These are phyloP conservation scores for Oncopodura yosiiana DNA, from an alignment of 1,140 invertebrate species.

Conservation along the genomic window DNA sequence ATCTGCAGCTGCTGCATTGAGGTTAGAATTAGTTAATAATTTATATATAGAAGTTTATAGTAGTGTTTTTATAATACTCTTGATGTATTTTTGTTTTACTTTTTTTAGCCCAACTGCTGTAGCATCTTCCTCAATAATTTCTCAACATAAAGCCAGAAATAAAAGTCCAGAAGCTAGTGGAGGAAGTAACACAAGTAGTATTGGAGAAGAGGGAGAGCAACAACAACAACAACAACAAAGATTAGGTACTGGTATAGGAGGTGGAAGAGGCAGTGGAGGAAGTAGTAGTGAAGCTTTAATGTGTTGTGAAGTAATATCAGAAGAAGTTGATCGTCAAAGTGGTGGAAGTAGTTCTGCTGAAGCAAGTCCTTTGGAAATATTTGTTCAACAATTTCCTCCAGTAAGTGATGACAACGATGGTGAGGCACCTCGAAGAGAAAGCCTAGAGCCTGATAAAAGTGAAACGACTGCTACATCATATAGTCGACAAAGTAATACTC, in stretches of 20 bases:
- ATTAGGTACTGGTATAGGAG: neutral
- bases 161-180: conserved; percentile 29
- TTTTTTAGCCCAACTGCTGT: conserved; percentile 31
- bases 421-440: conserved; percentile 27
- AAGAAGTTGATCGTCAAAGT: conserved; percentile 31
- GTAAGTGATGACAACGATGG: conserved; percentile 33
- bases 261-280: conserved; percentile 29
- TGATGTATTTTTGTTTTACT: no score
- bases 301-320: conserved; percentile 32
- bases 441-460: conserved; percentile 15
- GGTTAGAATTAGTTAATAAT: no score
- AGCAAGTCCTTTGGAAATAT: conserved; percentile 34
- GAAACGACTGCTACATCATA: conserved; percentile 4
- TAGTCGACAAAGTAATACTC: neutral
- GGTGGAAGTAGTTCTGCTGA: conserved; percentile 26
- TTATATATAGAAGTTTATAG: no score
- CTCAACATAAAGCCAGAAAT: conserved; percentile 27
- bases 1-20: conserved; percentile 34
- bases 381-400: conserved; percentile 33
- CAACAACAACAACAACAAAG: neutral
- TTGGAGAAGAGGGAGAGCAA: conserved; percentile 17
- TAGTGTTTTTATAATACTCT: no score
- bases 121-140: conserved; percentile 31
- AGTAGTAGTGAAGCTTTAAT: conserved; percentile 31
- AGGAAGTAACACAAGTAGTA: no score